These are phyloP conservation scores for Ormia ochracea DNA, from an alignment of 2,888 invertebrate genomes.

Conservation along the genomic window DNA sequence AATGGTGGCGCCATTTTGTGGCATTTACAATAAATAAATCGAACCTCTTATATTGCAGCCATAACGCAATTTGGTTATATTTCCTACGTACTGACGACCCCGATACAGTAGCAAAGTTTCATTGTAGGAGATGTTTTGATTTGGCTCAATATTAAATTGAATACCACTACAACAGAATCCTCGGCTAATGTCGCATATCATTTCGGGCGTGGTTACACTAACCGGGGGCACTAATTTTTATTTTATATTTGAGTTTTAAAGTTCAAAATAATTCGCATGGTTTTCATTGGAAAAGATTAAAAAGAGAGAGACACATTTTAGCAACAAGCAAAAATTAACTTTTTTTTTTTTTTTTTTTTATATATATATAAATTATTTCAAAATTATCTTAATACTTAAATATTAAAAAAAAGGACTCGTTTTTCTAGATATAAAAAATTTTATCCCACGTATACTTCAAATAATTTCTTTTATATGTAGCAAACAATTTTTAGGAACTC, in stretches of 20 bases:
- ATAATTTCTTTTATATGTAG: too few species aligned
- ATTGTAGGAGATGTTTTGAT: slow-evolving; percentile 72
- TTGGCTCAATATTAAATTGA: slow-evolving; percentile 70
- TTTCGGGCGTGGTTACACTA: slow-evolving; percentile 68
- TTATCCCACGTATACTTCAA: too few species aligned
- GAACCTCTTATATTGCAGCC: slow-evolving; percentile 69
- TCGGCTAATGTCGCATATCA: slow-evolving; percentile 67
- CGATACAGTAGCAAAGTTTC: slow-evolving; percentile 71
- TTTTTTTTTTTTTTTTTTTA: not conserved
- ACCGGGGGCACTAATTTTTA: slow-evolving; percentile 60
- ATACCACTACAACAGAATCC: slow-evolving; percentile 72
- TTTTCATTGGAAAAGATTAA: slow-evolving; percentile 23
- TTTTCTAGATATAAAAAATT: too few species aligned
- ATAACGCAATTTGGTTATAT: slow-evolving; percentile 70
- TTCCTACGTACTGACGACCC: slow-evolving; percentile 71
- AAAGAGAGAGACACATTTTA: slow-evolving; percentile 13
- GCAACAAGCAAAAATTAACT: not conserved
- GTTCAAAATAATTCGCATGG: not conserved
- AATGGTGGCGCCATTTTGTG: slow-evolving; percentile 14
- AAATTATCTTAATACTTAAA: not conserved
- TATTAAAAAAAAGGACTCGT: not conserved
- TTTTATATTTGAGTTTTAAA: slow-evolving; percentile 62
- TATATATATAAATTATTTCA: not conserved
- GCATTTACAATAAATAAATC: slow-evolving; percentile 27
- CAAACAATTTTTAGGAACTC: too few species aligned